Percentiles rank a stretch among this genome's conserved stretches.
These are phyloP conservation scores for Emydoidea blandingii DNA, from an alignment of 2,797 vertebrate genomes.

Conservation along the genomic window DNA sequence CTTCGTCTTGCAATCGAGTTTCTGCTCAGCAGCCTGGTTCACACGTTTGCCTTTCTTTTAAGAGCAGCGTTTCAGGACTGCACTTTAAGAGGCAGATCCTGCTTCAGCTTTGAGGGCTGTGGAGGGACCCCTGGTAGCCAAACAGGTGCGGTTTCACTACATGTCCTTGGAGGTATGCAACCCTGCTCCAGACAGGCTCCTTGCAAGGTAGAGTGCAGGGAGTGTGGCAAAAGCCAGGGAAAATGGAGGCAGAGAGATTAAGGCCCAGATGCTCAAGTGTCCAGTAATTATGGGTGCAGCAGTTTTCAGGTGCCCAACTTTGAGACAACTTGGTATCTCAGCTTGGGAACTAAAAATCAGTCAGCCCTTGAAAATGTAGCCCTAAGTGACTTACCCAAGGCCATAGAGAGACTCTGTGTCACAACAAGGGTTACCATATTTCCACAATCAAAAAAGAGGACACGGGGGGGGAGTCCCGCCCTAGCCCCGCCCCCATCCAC, in stretches of 20 bases:
- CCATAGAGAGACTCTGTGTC: neutral
- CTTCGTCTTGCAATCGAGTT: neutral
- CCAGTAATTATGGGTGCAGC: neutral
- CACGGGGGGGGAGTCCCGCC: no score
- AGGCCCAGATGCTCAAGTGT: neutral
- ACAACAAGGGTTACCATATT: neutral
- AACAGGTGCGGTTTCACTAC: neutral
- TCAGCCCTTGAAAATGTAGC: neutral
- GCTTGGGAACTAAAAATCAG: neutral
- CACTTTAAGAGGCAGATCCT: neutral
- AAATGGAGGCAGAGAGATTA: neutral
- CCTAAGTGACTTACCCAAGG: neutral
- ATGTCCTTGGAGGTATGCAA: neutral
- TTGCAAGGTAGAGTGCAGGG: neutral
- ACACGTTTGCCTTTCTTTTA: neutral
- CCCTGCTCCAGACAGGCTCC: neutral
- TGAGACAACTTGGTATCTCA: neutral
- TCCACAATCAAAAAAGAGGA: no score
- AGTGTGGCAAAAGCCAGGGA: neutral
- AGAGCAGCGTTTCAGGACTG: neutral
- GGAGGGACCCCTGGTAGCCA: neutral
- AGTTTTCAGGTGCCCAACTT: neutral
- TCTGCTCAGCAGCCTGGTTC: neutral
- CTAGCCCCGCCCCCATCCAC: no score
- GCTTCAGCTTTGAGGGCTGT: neutral